Percentiles rank a stretch among this genome's conserved stretches.
These are phyloP conservation scores for Lepisosteus osseus DNA, from an alignment of 2,113 vertebrate genomes.

Conservation along the genomic window DNA sequence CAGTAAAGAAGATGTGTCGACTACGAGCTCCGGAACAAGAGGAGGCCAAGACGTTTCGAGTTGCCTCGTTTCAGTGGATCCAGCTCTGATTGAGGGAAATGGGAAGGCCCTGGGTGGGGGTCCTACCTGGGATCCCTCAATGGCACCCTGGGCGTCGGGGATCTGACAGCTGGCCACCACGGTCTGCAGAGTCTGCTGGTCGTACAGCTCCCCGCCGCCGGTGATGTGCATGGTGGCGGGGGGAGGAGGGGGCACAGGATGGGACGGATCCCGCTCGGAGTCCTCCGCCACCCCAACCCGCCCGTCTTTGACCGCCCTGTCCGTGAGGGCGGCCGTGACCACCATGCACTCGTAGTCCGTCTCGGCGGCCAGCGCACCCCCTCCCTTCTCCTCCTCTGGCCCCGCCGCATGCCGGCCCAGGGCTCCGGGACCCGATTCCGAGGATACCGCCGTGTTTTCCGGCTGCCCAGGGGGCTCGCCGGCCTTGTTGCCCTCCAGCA, in stretches of 20 bases:
- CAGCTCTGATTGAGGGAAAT: too few species aligned
- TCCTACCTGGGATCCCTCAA: slow-evolving; percentile 75
- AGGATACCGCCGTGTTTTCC: slow-evolving; percentile 3
- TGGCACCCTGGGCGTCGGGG: slow-evolving; percentile 59
- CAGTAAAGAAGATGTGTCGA: too few species aligned
- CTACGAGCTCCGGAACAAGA: too few species aligned
- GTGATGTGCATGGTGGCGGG: slow-evolving; percentile 50
- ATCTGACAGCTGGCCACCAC: slow-evolving; percentile 72
- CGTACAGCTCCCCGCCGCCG: slow-evolving; percentile 59
- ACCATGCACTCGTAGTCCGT: slow-evolving; percentile 47
- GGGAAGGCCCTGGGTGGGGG: too few species aligned
- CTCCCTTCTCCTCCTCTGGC: slow-evolving; percentile 2
- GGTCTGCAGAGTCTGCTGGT: slow-evolving; percentile 68
- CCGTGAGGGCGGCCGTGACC: slow-evolving; percentile 33
- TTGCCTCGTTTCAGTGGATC: too few species aligned
- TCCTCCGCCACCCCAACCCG: not conserved
- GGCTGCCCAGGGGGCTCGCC: not conserved
- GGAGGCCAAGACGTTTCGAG: too few species aligned
- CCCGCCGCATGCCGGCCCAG: slow-evolving; percentile 11
- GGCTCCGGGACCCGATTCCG: slow-evolving; percentile 37
- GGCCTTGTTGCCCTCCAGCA: slow-evolving; percentile 15
- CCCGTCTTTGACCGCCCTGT: slow-evolving; percentile 13
- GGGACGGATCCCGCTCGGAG: not conserved
- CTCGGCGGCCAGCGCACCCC: slow-evolving; percentile 19
- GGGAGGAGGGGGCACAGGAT: slow-evolving; percentile 25